Conservation (phyloP, 2,888 invertebrate genomes). For the Tubiluchus corallicola region DNA sequence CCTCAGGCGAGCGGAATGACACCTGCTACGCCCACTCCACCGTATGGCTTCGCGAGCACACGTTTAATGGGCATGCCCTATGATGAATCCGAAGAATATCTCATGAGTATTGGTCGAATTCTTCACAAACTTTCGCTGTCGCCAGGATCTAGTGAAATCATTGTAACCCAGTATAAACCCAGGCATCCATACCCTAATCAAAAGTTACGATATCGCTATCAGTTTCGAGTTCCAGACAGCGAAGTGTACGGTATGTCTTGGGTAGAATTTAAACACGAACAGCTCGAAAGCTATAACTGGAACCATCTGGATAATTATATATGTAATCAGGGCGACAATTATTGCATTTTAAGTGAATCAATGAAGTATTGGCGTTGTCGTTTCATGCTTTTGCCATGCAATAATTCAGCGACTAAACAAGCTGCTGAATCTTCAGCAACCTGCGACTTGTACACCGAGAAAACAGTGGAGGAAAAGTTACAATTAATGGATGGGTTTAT, state of each 20-base stretch:
- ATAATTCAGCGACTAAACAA: slow-evolving; percentile 51
- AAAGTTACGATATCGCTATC: slow-evolving; percentile 67
- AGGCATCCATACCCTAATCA: slow-evolving; percentile 40
- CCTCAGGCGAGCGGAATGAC: no score
- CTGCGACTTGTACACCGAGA: slow-evolving; percentile 65
- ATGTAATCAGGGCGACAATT: slow-evolving; percentile 71
- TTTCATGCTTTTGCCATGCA: slow-evolving; percentile 63
- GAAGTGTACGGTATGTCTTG: slow-evolving; percentile 82
- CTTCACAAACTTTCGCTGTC: slow-evolving; percentile 76
- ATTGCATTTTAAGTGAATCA: not conserved
- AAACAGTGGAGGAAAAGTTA: slow-evolving; percentile 33
- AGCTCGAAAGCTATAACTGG: slow-evolving; percentile 90
- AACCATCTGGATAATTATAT: slow-evolving; percentile 94
- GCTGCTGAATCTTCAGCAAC: slow-evolving; percentile 45
- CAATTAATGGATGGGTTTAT: slow-evolving; percentile 27
- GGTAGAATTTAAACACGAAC: slow-evolving; percentile 83
- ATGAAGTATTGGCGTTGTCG: slow-evolving; percentile 80
- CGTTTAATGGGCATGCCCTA: no score
- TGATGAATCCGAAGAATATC: slow-evolving; percentile 57
- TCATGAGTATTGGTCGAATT: slow-evolving; percentile 78
- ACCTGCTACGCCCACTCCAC: no score
- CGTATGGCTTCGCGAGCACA: no score
- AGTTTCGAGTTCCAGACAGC: slow-evolving; percentile 78
- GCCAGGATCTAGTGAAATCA: slow-evolving; percentile 57
- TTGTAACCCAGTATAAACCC: slow-evolving; percentile 81